These are phyloP conservation scores for Phaenicophaeus curvirostris DNA, from an alignment of 2,797 vertebrate genomes.

Conservation along the genomic window DNA sequence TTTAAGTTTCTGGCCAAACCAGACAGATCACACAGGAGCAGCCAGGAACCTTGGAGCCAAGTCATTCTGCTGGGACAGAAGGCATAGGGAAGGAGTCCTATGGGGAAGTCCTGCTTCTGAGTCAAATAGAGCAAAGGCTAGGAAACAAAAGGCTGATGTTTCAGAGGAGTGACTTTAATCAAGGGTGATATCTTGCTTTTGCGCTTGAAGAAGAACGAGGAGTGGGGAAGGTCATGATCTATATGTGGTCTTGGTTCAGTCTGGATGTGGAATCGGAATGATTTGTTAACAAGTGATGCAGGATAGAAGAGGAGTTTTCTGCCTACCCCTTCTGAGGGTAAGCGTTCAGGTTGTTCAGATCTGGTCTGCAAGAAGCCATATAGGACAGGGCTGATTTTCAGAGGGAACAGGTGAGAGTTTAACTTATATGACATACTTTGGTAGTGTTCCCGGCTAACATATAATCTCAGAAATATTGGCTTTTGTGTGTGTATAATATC, in stretches of 20 bases:
- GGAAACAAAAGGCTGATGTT: background rate
- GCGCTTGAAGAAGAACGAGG: background rate
- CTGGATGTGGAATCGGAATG: background rate
- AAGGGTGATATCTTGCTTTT: background rate
- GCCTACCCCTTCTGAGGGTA: background rate
- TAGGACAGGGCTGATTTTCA: background rate
- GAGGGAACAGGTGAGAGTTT: background rate
- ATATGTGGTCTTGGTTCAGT: background rate
- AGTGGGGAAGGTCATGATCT: background rate
- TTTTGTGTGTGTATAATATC: background rate
- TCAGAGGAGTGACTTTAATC: background rate
- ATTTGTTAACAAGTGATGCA: background rate
- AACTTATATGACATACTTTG: background rate
- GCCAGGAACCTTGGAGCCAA: background rate
- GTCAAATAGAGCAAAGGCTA: background rate
- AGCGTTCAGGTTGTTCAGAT: background rate
- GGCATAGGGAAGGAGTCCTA: background rate
- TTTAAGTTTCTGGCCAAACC: background rate
- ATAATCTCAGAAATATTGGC: conserved; percentile 25
- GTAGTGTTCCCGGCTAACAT: background rate
- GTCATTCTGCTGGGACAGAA: background rate
- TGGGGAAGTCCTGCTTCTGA: background rate
- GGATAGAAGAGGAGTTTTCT: background rate
- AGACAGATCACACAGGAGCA: background rate
- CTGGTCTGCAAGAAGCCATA: background rate